phyloP scores from a whole-genome alignment of 1,140 invertebrate genomes.

The Philotrypesis tridentata region DNA sequence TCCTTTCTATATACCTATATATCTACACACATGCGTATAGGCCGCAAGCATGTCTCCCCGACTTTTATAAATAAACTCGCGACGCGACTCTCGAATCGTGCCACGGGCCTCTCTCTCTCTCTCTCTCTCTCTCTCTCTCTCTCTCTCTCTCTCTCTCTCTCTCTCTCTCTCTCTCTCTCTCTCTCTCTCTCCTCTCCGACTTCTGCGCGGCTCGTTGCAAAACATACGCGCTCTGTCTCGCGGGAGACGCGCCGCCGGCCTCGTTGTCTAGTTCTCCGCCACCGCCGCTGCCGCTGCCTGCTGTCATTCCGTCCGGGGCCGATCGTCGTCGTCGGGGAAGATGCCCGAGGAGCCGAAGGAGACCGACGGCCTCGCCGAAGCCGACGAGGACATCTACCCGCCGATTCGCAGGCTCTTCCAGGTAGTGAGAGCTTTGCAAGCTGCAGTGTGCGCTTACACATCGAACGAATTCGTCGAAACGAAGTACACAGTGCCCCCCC shows the following conservation, averaged over 20 bases:
- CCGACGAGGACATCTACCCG: conserved; percentile 49
- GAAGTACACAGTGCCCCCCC: too few relatives aligned
- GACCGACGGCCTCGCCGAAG: conserved; percentile 6
- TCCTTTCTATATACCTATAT: background rate
- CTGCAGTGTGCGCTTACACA: background rate
- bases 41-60: too few relatives aligned
- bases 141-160: background rate
- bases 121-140: background rate
- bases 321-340: conserved; percentile 43
- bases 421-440: too few relatives aligned
- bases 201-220: conserved; percentile 7
- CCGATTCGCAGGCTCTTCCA: conserved; percentile 65
- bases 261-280: conserved; percentile 14
- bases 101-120: background rate
- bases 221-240: background rate
- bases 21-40: background rate
- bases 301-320: background rate
- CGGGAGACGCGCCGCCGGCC: background rate
- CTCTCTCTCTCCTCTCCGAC: background rate
- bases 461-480: background rate
- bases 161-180: background rate
- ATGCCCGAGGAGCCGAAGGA: conserved; percentile 61
- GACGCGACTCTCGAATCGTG: conserved; percentile 1
- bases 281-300: conserved; percentile 8
- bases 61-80: conserved; percentile 2